Base-by-base conservation (phyloP, 2,797 vertebrate genomes). In the Enoplosus armatus region DNA sequence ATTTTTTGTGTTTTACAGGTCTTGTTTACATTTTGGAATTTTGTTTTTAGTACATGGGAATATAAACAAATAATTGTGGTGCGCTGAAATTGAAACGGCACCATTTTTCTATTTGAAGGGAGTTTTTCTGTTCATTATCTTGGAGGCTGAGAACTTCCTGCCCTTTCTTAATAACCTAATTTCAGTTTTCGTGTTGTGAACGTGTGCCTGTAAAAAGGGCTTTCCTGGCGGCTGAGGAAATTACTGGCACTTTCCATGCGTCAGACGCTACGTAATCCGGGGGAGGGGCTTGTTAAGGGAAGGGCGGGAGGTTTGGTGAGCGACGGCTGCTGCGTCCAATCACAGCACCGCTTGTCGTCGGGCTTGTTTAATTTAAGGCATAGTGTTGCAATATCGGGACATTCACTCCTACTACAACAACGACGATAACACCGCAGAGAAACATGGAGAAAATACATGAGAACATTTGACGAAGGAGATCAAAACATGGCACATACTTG, bases 241-340 rank as follows among this genome's bases (percentile, higher is more conserved):
- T 80, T 87, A 85, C 92, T 11, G 26, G 87, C 67, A 80, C 5
- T 92, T 93, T 93, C 91, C 12, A 1, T n/a, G 79, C 85, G 88
- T 94, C 87, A 90, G 2, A 16, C 11, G 6, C 61, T 26, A 77
- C 77, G 85, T 79, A 27, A 74, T 1, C 0, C 0, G 0, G 0
- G 59, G 74, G 73, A 0, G 78, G 35, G 10, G 1, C 11, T 45
- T 55, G 0, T 8, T 4, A 14, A 8, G 47, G 12, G 2, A 7
- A 8, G 27, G 73, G 71, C 24, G 76, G 72, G 35, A 6, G 0
- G 1, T n/a, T 1, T 0, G 0, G 0, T 35, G 70, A 91, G 12
- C 72, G 83, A 76, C 72, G 62, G 4, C 7, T 1, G 2, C 14
- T 0, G 0, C 0, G 51, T 65, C 93, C 80, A 92, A 93, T 91